Conservation (phyloP, 2,113 vertebrate species). For the Bufo gargarizans region DNA sequence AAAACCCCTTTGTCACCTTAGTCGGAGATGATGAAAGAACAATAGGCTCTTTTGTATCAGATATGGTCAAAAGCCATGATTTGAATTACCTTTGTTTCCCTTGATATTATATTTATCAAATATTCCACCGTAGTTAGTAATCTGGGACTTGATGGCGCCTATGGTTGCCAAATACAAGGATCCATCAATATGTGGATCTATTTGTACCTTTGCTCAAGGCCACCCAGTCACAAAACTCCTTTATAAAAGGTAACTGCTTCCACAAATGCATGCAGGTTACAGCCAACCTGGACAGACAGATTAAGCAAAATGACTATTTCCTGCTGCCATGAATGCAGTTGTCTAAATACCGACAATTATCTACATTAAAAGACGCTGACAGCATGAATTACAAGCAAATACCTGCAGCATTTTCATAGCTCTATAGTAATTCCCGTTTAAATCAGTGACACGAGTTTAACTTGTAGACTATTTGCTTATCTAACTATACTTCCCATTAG, state of each 20-base stretch:
- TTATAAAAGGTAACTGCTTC: not conserved
- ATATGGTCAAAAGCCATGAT: not conserved
- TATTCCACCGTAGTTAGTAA: not conserved
- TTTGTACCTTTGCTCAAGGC: not conserved
- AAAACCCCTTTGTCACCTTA: not conserved
- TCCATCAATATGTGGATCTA: not conserved
- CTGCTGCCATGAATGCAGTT: not conserved
- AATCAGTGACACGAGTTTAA: constrained; percentile 9
- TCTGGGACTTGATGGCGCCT: not conserved
- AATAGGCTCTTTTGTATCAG: not conserved
- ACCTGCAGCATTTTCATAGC: not conserved
- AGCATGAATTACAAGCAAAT: not conserved
- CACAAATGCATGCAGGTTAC: not conserved
- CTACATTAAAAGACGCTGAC: not conserved
- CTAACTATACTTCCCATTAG: not conserved
- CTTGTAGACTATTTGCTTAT: constrained; percentile 10
- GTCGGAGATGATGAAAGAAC: not conserved
- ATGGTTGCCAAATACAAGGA: not conserved
- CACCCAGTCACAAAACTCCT: not conserved
- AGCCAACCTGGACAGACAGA: not conserved
- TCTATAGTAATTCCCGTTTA: not conserved
- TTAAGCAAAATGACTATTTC: constrained; percentile 1
- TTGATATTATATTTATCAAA: not conserved
- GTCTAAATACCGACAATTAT: not conserved
- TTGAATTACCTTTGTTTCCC: not conserved